Conservation (phyloP, 92 coral and sea anemone genomes). For the Umimayanthus kanabou region DNA sequence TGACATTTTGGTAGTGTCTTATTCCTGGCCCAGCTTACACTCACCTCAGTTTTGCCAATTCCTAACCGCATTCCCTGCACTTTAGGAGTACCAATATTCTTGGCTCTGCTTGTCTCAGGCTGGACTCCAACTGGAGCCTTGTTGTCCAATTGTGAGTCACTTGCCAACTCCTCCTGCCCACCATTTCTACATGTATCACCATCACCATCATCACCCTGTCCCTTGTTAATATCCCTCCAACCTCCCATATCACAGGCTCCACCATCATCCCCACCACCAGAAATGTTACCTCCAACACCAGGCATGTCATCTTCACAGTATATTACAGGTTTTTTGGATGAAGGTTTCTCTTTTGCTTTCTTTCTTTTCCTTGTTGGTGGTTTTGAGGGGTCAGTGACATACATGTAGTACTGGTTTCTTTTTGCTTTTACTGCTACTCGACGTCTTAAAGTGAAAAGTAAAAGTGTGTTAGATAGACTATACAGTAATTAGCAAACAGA, state of each 20-base stretch:
- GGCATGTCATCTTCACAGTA: background rate
- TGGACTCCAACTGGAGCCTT: background rate
- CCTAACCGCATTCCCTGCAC: background rate
- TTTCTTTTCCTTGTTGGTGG: slow-evolving; percentile 35
- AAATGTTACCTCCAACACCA: background rate
- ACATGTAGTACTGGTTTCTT: slow-evolving; percentile 22
- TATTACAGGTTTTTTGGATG: background rate
- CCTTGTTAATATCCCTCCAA: slow-evolving; percentile 27
- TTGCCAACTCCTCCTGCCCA: slow-evolving; percentile 6
- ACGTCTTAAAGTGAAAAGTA: background rate
- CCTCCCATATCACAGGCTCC: slow-evolving; percentile 39
- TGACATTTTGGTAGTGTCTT: background rate
- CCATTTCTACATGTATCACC: slow-evolving; percentile 17
- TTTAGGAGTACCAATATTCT: background rate
- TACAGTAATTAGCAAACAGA: too few species aligned
- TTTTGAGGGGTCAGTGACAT: slow-evolving; percentile 25
- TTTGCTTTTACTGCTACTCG: slow-evolving; percentile 30
- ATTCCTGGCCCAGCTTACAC: background rate
- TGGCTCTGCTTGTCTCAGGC: background rate
- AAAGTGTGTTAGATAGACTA: background rate
- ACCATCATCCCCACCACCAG: slow-evolving; percentile 35
- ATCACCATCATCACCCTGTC: slow-evolving; percentile 46
- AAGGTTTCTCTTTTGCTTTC: slow-evolving; percentile 7
- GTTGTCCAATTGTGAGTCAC: background rate
- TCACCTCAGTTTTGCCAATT: background rate